Evolutionary conservation across 1,140 invertebrate species (phyloP).

Genomic region (Geopemphigus sp.): DNA sequence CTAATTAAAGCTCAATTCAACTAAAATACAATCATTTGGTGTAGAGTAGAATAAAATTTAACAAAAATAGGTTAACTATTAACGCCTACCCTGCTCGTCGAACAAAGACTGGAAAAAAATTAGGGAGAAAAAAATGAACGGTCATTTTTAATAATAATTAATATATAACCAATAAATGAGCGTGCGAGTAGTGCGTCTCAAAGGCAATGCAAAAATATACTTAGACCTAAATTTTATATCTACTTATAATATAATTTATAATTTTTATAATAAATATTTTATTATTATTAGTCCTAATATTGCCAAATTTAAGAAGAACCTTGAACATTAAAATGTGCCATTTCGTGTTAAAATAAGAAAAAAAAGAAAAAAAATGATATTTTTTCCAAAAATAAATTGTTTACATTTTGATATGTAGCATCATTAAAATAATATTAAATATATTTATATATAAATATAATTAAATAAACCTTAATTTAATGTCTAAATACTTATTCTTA

Average conservation of each 20-base stretch:
- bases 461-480: conserved; percentile 46
- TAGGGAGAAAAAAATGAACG: not conserved
- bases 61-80: conserved; percentile 8
- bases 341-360: conserved; percentile 34
- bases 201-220: conserved; percentile 22
- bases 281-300: conserved; percentile 46
- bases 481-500: conserved; percentile 50
- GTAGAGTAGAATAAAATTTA: conserved; percentile 28
- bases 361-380: conserved; percentile 18
- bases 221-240: conserved; percentile 45
- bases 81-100: not conserved
- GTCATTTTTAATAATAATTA: conserved; percentile 32
- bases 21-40: conserved; percentile 44
- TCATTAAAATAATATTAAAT: conserved; percentile 42
- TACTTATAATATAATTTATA: conserved; percentile 44
- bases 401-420: conserved; percentile 50
- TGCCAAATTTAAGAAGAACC: conserved; percentile 41
- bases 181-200: not conserved
- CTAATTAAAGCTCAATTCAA: conserved; percentile 49
- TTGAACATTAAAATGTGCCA: conserved; percentile 48
- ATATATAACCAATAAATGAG: conserved; percentile 12
- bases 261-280: conserved; percentile 46
- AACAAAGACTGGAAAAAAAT: conserved; percentile 33
- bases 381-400: conserved; percentile 44
- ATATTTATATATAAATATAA: conserved; percentile 44